Base-by-base conservation (phyloP, 35 echinoderm and acorn worm genomes). In the Apostichopus parvimensis region DNA sequence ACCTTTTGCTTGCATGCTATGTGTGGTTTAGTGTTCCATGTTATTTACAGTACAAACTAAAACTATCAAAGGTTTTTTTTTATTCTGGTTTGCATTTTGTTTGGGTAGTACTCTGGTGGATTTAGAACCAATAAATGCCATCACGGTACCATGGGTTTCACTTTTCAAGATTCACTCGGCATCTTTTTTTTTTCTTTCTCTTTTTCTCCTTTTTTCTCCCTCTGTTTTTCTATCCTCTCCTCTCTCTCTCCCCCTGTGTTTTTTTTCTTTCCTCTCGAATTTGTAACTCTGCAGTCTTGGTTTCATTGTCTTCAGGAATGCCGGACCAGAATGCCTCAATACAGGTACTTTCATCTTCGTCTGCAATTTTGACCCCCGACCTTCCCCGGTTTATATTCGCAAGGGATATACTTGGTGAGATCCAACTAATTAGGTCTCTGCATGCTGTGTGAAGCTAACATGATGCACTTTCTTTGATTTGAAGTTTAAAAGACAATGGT, bases 281-380 rank as follows among this genome's bases (percentile, higher is more conserved):
- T 94, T 89, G 66, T 95, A 96, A 98, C 97, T 87, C 93, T 96
- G 91, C 97, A 98, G 97, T 98, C 92, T 98, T 98, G 95, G 93
- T 98, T 96, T 98, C 97, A 88, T 98, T 98, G 91, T 98, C 97
- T 98, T 98, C 97, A 98, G 97, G 97, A 89, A 98, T 98, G 91
- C 97, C 97, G 54, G 94, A 98, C 93, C 97, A 98, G 93, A 87
- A 87, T 22, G 84, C 92, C 75, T 93, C 92, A 93, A 93, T 93
- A 64, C 92, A 93, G 92, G 92, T 93, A 93, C 92, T 79, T 68
- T 22, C 71, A 68, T 88, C 71, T 73, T 73, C 86, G 17, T 83
- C 60, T 61, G 86, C 70, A 75, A 88, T 88, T 82, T 82, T 88
- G 61, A 88, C n/a, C 68, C 62, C 64, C 45, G 86, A 88, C 86